Conservation (phyloP, 2,888 invertebrate genomes). For the Nyleta sp. region DNA sequence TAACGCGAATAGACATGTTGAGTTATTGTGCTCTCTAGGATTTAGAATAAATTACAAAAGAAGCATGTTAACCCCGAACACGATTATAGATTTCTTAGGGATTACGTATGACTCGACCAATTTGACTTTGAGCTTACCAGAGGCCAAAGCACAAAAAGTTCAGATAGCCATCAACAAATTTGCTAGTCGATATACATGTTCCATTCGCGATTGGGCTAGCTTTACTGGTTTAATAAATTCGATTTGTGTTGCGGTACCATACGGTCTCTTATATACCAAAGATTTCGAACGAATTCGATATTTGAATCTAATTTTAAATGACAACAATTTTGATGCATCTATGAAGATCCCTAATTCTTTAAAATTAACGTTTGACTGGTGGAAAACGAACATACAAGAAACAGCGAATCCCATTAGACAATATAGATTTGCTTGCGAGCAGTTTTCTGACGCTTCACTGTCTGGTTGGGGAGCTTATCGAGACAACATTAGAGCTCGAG, state of each 20-base stretch:
- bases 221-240: constrained; percentile 49
- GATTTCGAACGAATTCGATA: constrained; percentile 52
- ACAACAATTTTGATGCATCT: constrained; percentile 47
- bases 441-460: constrained; percentile 55
- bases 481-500: constrained; percentile 18
- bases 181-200: constrained; percentile 16
- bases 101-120: constrained; percentile 16
- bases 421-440: constrained; percentile 24
- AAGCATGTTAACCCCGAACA: too few species aligned
- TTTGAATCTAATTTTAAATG: constrained; percentile 38
- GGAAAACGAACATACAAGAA: constrained; percentile 31
- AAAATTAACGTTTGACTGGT: constrained; percentile 40
- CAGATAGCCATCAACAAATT: background rate
- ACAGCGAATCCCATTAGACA: constrained; percentile 19
- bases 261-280: constrained; percentile 53
- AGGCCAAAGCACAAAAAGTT: constrained; percentile 24
- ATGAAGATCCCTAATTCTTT: constrained; percentile 29
- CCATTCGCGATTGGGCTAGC: constrained; percentile 46
- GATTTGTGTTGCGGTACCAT: constrained; percentile 43
- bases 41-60: constrained; percentile 1
- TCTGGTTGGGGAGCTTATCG: constrained; percentile 51
- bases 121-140: constrained; percentile 32
- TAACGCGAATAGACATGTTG: background rate
- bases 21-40: constrained; percentile 5
- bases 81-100: too few species aligned